A percentile compares a stretch with the other conserved stretches of the same genome.
These are phyloP conservation scores for Phrynosoma blainvillii DNA, from an alignment of 2,113 vertebrate species.

Conservation along the genomic window DNA sequence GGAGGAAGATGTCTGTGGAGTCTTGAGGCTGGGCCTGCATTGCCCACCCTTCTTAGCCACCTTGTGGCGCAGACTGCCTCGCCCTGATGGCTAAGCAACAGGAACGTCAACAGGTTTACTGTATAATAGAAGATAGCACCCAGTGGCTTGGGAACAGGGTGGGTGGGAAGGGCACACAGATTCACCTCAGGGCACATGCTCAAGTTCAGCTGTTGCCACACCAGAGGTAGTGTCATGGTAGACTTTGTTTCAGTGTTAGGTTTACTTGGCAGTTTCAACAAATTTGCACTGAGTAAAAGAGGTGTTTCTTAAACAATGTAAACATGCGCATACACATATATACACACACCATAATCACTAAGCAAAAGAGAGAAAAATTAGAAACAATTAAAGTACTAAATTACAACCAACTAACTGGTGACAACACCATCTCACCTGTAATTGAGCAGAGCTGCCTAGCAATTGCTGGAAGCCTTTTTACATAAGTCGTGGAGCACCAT, in stretches of 20 bases:
- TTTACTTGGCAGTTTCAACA: background rate
- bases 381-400: background rate
- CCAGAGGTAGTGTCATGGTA: background rate
- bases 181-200: background rate
- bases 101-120: background rate
- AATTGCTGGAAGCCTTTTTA: too few species aligned
- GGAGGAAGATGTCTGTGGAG: background rate
- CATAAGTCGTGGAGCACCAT: too few species aligned
- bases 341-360: too few species aligned
- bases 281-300: background rate
- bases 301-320: background rate
- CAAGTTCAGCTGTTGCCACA: background rate
- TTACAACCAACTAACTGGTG: too few species aligned
- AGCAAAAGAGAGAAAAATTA: background rate
- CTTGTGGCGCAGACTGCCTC: constrained; percentile 24
- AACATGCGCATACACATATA: background rate
- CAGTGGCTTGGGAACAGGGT: background rate
- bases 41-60: constrained; percentile 46
- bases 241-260: background rate
- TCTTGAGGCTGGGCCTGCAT: background rate
- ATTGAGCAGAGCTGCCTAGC: too few species aligned
- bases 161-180: background rate
- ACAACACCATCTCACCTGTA: too few species aligned
- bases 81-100: background rate
- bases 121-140: background rate